These are phyloP conservation scores for Holacanthella duospinosa DNA, from an alignment of 2,888 invertebrate genomes.

Conservation along the genomic window DNA sequence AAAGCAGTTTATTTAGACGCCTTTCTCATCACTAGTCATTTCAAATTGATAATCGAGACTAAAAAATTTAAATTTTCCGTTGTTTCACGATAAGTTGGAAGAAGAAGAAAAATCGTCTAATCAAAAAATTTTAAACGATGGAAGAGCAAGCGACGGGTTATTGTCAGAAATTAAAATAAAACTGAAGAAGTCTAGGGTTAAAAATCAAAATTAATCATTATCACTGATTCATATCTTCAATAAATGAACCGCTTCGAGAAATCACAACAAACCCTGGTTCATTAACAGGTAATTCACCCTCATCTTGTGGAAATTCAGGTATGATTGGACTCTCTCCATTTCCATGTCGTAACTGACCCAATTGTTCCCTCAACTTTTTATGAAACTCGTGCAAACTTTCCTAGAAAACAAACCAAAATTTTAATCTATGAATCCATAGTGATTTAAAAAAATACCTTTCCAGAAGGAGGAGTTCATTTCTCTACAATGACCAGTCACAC, in stretches of 20 bases:
- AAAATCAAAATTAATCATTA: background rate
- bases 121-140: too few species aligned
- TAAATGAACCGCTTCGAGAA: background rate
- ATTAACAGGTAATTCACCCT: background rate
- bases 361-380: slow-evolving; percentile 55
- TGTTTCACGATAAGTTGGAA: too few species aligned
- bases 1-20: background rate
- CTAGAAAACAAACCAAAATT: slow-evolving; percentile 41
- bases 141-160: too few species aligned
- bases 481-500: too few species aligned
- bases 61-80: too few species aligned
- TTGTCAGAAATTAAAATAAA: too few species aligned
- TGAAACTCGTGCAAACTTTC: slow-evolving; percentile 58
- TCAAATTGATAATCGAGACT: too few species aligned
- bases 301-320: background rate
- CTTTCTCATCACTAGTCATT: too few species aligned
- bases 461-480: too few species aligned
- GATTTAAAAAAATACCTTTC: too few species aligned
- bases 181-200: background rate
- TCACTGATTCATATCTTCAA: background rate
- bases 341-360: slow-evolving; percentile 45
- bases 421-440: background rate
- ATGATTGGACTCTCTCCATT: slow-evolving; percentile 8
- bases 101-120: too few species aligned
- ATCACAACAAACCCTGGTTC: slow-evolving; percentile 6